Base-by-base conservation (phyloP, 2,113 vertebrate genomes). In the Malurus cyaneus region DNA sequence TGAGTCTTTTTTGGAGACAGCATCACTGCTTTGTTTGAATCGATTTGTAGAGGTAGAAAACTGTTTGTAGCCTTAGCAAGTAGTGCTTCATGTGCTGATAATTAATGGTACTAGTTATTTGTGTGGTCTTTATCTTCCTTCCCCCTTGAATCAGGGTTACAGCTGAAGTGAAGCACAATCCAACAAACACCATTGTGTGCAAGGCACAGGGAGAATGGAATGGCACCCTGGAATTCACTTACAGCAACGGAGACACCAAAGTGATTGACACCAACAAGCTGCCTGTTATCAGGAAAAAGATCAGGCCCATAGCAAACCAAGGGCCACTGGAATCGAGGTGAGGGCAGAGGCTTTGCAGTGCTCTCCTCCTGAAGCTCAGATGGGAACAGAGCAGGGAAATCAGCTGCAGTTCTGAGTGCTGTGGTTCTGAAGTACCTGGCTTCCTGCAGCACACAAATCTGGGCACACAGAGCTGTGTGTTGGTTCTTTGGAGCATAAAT, bases 131-230 rank as follows among this genome's bases (percentile, higher is more conserved):
- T 57, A 36, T 52, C 12, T 28, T 15, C 57, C 62, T 52, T 44
- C 34, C 53, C 5, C 13, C 80, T 62, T 52, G 14, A 18, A 74
- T 47, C 72, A 99, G 99, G 97, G 99, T 99, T 79, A 99, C 99
- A 3, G 99, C 99, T 0, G 99, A 99, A 95, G 99, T 99, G 82
- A 99, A 99, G 94, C 99, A 99, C 97, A 99, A 98, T 76, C 98
- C 98, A 5, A 99, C 98, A 2, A 99, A 98, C 96, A 99, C 98
- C 89, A 98, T 99, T 2, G 98, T 99, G 4, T 99, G 99, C 92
- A 99, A 99, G 96, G 99, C 98, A 6, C 99, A 99, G 70, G 99
- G 99, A 39, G 99, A 99, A 29, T 99, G 99, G 99, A 99, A 99
- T 1, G 99, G 99, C 13, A 98, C 96, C 1, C 97, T 99, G 94